Conservation (phyloP, 2,797 vertebrate genomes). For the Buphagus erythrorhynchus region DNA sequence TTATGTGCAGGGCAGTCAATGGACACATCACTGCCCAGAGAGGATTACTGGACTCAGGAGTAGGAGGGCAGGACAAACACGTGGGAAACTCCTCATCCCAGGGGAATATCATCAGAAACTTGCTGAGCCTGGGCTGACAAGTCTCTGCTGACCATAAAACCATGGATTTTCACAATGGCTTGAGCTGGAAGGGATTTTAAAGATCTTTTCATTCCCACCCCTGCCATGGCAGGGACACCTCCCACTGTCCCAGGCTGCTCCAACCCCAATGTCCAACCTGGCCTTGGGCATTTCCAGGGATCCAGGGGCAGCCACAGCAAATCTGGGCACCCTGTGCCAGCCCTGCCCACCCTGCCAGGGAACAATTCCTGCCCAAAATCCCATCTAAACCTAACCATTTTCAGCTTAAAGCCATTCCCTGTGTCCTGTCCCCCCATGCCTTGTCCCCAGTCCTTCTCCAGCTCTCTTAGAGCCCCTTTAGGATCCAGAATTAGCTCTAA, state of each 20-base stretch:
- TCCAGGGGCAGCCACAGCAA: not conserved
- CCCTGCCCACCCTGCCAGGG: accelerated
- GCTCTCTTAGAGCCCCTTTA: not conserved
- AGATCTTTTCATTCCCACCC: not conserved
- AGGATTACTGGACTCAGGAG: accelerated
- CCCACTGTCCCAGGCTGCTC: not conserved
- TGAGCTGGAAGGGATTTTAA: not conserved
- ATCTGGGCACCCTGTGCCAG: not conserved
- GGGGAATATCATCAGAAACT: not conserved
- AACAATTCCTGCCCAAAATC: accelerated
- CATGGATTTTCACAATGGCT: not conserved
- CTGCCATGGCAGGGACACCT: not conserved
- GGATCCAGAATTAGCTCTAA: not conserved
- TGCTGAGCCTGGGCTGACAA: not conserved
- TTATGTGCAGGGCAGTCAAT: not conserved
- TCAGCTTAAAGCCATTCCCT: not conserved
- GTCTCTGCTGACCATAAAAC: not conserved
- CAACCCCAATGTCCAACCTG: not conserved
- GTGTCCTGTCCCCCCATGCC: not conserved
- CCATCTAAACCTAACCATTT: accelerated
- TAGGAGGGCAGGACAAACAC: accelerated
- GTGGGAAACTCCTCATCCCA: accelerated
- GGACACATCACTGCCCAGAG: not conserved
- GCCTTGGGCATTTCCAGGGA: not conserved
- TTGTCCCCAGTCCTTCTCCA: not conserved